phyloP scores from a whole-genome alignment of 2,113 vertebrate genomes.

The Tichodroma muraria region DNA sequence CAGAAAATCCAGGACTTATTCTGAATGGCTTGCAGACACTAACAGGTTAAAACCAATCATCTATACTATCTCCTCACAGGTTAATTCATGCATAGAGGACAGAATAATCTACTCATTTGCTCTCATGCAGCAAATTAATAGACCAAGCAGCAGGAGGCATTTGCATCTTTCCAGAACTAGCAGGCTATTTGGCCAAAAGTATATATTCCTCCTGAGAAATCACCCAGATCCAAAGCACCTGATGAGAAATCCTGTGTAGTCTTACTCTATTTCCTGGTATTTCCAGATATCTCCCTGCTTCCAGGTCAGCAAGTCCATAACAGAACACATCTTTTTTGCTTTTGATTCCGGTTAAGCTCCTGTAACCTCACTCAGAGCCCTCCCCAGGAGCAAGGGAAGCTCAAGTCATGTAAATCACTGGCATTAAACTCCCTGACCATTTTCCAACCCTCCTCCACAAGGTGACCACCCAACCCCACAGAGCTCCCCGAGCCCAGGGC shows the following conservation, averaged over 20 bases:
- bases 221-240: not conserved
- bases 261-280: not conserved
- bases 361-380: not conserved
- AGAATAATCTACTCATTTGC: not conserved
- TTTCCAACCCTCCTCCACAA: not conserved
- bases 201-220: not conserved
- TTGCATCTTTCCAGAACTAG: not conserved
- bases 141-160: not conserved
- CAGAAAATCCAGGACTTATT: not conserved
- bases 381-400: not conserved
- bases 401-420: not conserved
- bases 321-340: not conserved
- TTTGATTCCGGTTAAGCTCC: not conserved
- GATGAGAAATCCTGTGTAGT: not conserved
- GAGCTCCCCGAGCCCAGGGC: not conserved
- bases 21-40: not conserved
- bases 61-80: not conserved
- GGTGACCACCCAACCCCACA: too few species aligned
- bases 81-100: not conserved
- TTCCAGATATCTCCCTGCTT: not conserved
- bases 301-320: not conserved
- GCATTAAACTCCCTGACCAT: not conserved
- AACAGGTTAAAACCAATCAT: not conserved
- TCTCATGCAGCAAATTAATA: slow-evolving; percentile 24
- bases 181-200: not conserved